Evolutionary conservation across 1,140 invertebrate genomes (phyloP).

Genomic region (Matsumurasca onukii): DNA sequence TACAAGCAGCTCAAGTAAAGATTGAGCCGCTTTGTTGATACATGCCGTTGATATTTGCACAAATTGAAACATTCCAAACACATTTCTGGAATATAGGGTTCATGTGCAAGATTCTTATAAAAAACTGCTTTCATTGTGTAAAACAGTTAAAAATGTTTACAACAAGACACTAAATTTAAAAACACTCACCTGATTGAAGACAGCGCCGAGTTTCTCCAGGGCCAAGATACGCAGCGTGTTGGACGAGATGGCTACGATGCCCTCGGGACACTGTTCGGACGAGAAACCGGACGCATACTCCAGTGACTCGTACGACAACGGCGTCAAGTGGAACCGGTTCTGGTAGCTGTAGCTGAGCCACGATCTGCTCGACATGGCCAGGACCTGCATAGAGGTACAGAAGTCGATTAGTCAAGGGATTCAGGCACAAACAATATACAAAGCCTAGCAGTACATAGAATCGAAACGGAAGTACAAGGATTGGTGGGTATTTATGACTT

Average conservation of each 20-base stretch:
- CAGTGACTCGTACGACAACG: conserved; percentile 92
- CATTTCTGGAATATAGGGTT: not conserved
- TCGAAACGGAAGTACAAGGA: too few relatives aligned
- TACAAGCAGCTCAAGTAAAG: not conserved
- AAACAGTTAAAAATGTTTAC: too few relatives aligned
- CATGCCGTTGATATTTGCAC: conserved; percentile 1
- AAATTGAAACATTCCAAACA: not conserved
- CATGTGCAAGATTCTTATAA: not conserved
- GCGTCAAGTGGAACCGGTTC: conserved; percentile 94
- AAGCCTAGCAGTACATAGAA: too few relatives aligned
- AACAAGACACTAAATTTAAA: too few relatives aligned
- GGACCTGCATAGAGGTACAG: conserved; percentile 62
- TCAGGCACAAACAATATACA: too few relatives aligned
- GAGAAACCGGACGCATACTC: conserved; percentile 98
- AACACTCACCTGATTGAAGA: conserved; percentile 88
- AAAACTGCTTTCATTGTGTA: not conserved
- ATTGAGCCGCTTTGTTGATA: not conserved
- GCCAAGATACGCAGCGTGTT: conserved; percentile 98
- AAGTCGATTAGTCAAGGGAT: too few relatives aligned
- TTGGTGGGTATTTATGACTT: too few relatives aligned
- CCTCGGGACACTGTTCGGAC: conserved; percentile 98
- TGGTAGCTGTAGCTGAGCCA: conserved; percentile 99
- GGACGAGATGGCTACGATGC: conserved; percentile 97
- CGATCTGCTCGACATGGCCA: conserved; percentile 96
- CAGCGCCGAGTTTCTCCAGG: conserved; percentile 95